Conservation (phyloP, 2,113 vertebrate genomes). For the Leucoraja erinaceus region DNA sequence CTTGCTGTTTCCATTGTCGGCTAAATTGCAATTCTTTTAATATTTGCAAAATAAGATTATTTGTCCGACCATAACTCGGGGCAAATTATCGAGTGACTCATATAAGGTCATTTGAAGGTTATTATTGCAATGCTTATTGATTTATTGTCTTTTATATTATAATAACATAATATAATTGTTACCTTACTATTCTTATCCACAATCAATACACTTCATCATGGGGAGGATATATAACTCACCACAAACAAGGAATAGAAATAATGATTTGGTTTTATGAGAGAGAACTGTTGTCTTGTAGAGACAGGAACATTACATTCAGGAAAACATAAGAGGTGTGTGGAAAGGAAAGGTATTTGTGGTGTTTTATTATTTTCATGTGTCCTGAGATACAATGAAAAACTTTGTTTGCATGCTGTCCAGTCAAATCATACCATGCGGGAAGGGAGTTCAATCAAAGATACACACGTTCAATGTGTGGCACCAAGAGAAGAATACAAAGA, state of each 20-base stretch:
- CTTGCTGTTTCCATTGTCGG: neutral
- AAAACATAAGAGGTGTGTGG: neutral
- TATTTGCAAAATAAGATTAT: neutral
- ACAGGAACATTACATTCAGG: neutral
- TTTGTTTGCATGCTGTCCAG: too few relatives aligned
- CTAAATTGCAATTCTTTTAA: neutral
- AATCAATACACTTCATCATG: neutral
- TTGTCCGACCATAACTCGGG: neutral
- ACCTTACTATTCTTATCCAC: constrained; percentile 16
- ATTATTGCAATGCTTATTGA: neutral
- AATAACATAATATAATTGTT: neutral
- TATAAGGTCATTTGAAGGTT: neutral
- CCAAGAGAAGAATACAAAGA: too few relatives aligned
- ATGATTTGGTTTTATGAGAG: neutral
- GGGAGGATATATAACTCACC: neutral
- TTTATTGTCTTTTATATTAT: neutral
- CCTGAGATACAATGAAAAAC: too few relatives aligned
- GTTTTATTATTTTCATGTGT: too few relatives aligned
- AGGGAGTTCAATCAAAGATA: too few relatives aligned
- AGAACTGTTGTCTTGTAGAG: neutral
- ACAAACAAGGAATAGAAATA: neutral
- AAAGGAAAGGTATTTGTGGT: neutral
- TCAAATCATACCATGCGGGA: too few relatives aligned
- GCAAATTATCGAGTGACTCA: neutral
- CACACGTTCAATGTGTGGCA: too few relatives aligned